Conservation (phyloP, 1,140 invertebrate species). For the Scaptomyza hsui region DNA sequence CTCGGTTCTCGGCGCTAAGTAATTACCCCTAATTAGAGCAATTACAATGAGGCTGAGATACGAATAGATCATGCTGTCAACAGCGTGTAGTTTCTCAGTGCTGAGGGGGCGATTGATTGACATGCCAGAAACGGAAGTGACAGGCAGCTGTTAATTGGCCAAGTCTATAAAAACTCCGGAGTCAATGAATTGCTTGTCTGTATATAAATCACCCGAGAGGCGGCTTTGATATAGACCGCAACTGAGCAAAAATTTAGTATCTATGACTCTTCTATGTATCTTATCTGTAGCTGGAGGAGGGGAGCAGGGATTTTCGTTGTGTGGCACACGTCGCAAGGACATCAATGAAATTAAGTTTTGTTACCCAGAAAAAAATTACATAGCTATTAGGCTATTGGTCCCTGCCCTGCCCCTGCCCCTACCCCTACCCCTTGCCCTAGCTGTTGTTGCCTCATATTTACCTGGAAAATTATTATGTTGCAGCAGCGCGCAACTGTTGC, state of each 20-base stretch:
- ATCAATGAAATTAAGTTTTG: slow-evolving; percentile 74
- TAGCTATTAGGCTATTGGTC: slow-evolving; percentile 59
- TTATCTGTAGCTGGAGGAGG: neutral
- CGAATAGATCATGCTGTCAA: slow-evolving; percentile 61
- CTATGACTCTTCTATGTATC: neutral
- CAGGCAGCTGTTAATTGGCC: slow-evolving; percentile 73
- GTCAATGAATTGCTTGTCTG: slow-evolving; percentile 38
- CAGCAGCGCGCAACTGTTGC: slow-evolving; percentile 26
- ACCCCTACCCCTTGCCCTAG: neutral
- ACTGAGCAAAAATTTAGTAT: neutral
- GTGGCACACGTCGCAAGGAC: slow-evolving; percentile 75
- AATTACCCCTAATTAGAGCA: slow-evolving; percentile 51
- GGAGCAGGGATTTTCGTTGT: slow-evolving; percentile 18
- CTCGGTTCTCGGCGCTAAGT: slow-evolving; percentile 19
- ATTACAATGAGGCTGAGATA: slow-evolving; percentile 8
- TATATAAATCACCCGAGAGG: slow-evolving; percentile 63
- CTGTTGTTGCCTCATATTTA: slow-evolving; percentile 31
- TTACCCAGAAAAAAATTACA: slow-evolving; percentile 68
- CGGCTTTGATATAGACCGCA: slow-evolving; percentile 67
- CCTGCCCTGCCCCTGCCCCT: neutral
- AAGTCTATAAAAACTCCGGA: slow-evolving; percentile 66
- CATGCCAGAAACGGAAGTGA: slow-evolving; percentile 60
- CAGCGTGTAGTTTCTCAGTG: slow-evolving; percentile 12
- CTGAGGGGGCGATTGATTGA: slow-evolving; percentile 30
- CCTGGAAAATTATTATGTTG: slow-evolving; percentile 63